phyloP scores from a whole-genome alignment of 1,140 invertebrate genomes.

The Metopolophium dirhodum region DNA sequence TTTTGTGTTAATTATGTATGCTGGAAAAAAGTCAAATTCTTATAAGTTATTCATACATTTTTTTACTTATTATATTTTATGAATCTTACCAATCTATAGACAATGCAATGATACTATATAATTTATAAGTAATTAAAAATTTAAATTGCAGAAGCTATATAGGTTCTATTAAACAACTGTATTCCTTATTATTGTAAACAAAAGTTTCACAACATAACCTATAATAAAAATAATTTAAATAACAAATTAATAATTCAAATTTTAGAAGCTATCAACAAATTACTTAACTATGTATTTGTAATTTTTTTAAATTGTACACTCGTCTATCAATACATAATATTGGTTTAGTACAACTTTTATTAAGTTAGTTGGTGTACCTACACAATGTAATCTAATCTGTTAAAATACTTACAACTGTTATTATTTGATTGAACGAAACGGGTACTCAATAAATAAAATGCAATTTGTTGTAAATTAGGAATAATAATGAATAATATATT shows the following conservation, averaged over 20 bases:
- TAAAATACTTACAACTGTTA: conserved; percentile 12
- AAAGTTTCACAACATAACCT: not conserved
- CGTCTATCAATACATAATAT: no score
- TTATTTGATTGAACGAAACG: not conserved
- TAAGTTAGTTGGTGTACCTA: not conserved
- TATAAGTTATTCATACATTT: no score
- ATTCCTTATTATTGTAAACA: not conserved
- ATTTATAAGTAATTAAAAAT: no score
- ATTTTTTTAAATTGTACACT: not conserved
- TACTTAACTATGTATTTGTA: not conserved
- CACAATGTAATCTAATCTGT: not conserved
- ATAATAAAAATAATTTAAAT: not conserved
- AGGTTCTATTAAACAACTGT: no score
- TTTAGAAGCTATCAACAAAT: not conserved
- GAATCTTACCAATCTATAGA: not conserved
- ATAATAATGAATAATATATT: no score
- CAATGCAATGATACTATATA: not conserved
- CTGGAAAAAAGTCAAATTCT: no score
- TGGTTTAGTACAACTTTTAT: not conserved
- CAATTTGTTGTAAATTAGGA: no score
- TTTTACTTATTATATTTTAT: not conserved
- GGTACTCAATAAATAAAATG: not conserved
- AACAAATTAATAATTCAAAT: not conserved
- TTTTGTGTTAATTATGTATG: no score
- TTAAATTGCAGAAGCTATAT: no score